Conservation (phyloP, 2,888 invertebrate genomes). For the Axea sp. region DNA sequence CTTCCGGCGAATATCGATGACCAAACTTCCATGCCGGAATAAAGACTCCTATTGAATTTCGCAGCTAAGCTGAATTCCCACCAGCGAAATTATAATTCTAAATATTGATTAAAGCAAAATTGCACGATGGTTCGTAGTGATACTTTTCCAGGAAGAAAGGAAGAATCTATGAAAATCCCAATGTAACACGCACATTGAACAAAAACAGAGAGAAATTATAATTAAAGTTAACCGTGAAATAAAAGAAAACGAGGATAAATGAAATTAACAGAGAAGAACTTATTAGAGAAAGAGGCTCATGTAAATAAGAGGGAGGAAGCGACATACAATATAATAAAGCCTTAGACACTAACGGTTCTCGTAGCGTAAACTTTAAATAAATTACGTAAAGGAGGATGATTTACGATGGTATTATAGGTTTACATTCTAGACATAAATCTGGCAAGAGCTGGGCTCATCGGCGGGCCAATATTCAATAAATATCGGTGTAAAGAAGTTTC, state of each 20-base stretch:
- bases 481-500: slow-evolving; percentile 74
- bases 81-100: too few species aligned
- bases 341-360: slow-evolving; percentile 57
- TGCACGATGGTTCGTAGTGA: slow-evolving; percentile 30
- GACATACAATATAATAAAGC: slow-evolving; percentile 52
- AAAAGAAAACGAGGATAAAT: slow-evolving; percentile 10
- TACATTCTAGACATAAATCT: slow-evolving; percentile 68
- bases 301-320: slow-evolving; percentile 34
- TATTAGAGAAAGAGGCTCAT: slow-evolving; percentile 36
- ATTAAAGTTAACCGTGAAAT: background rate
- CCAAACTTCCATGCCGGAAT: too few species aligned
- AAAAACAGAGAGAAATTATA: background rate
- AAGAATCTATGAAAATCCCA: slow-evolving; percentile 29
- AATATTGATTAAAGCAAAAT: too few species aligned
- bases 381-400: slow-evolving; percentile 41
- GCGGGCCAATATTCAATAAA: slow-evolving; percentile 79
- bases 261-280: slow-evolving; percentile 10
- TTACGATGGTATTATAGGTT: slow-evolving; percentile 58
- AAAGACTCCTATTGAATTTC: too few species aligned
- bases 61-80: too few species aligned
- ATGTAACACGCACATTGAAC: slow-evolving; percentile 36
- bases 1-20: too few species aligned
- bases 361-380: slow-evolving; percentile 51
- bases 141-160: slow-evolving; percentile 46
- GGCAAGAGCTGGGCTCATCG: slow-evolving; percentile 77